Percentiles rank a stretch among this genome's conserved stretches.
These are phyloP conservation scores for Hydrolagus colliei DNA, from an alignment of 2,797 vertebrate species.

Conservation along the genomic window DNA sequence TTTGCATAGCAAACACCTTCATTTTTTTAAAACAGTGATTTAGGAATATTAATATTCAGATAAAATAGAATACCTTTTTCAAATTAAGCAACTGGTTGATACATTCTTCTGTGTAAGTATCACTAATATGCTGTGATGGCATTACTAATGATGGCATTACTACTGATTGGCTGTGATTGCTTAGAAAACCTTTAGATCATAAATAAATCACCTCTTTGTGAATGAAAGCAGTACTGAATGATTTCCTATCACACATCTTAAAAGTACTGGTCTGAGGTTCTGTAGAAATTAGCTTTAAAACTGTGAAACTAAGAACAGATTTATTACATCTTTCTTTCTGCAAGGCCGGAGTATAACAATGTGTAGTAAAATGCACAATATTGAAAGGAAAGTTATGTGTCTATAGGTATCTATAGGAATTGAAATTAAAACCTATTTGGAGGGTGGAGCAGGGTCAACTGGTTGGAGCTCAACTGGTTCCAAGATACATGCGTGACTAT, in stretches of 20 bases:
- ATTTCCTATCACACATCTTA: background rate
- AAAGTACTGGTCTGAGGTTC: background rate
- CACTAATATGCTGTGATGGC: background rate
- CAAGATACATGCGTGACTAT: too few relatives aligned
- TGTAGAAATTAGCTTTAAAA: background rate
- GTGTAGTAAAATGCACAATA: background rate
- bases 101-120: background rate
- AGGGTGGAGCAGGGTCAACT: too few relatives aligned
- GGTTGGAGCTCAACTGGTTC: too few relatives aligned
- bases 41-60: too few relatives aligned
- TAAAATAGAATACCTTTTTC: background rate
- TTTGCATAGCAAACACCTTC: too few relatives aligned
- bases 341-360: background rate
- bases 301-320: background rate
- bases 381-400: background rate
- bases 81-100: background rate
- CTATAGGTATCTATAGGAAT: too few relatives aligned
- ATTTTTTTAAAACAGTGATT: too few relatives aligned
- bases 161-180: background rate
- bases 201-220: conserved; percentile 1
- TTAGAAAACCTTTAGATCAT: background rate
- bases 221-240: background rate
- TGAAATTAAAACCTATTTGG: too few relatives aligned
- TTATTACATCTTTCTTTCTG: background rate
- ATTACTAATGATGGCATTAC: background rate